A percentile compares a stretch with the other conserved stretches of the same genome.
Conservation (phyloP, 2,888 invertebrate genomes). For the Selenia dentaria region DNA sequence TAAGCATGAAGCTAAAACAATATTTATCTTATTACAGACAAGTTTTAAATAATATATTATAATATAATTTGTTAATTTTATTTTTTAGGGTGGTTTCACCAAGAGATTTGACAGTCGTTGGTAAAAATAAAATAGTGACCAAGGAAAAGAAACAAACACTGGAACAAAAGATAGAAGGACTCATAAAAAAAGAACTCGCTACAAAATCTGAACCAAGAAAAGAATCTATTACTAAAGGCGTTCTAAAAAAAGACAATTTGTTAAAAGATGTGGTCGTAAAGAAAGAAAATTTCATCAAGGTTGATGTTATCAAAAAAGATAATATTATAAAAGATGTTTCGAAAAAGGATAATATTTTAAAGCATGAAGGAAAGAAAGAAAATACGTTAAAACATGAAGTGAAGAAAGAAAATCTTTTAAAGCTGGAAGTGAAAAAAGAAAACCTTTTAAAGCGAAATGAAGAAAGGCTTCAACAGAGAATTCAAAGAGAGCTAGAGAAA, state of each 20-base stretch:
- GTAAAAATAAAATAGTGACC: slow-evolving; percentile 61
- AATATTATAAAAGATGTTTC: slow-evolving; percentile 16
- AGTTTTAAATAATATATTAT: no score
- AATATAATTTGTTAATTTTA: no score
- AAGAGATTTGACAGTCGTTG: slow-evolving; percentile 66
- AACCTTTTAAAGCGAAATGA: slow-evolving; percentile 23
- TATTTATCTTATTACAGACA: no score
- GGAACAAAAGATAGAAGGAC: slow-evolving; percentile 23
- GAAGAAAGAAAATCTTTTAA: slow-evolving; percentile 22
- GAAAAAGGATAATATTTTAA: neutral
- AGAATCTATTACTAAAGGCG: slow-evolving; percentile 28
- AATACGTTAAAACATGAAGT: slow-evolving; percentile 13
- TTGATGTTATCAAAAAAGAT: slow-evolving; percentile 26
- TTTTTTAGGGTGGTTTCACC: slow-evolving; percentile 74
- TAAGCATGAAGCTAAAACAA: no score
- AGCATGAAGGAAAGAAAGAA: slow-evolving; percentile 10
- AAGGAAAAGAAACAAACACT: slow-evolving; percentile 45
- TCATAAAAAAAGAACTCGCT: slow-evolving; percentile 31
- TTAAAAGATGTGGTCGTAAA: slow-evolving; percentile 10
- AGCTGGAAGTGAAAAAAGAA: slow-evolving; percentile 15
- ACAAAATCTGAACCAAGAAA: slow-evolving; percentile 31
- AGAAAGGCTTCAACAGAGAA: slow-evolving; percentile 21
- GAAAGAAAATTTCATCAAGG: slow-evolving; percentile 5
- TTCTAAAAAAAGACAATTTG: slow-evolving; percentile 26
- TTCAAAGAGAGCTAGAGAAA: slow-evolving; percentile 28